Evolutionary conservation across 2,113 vertebrate genomes (phyloP).

Genomic region (Callospermophilus lateralis): DNA sequence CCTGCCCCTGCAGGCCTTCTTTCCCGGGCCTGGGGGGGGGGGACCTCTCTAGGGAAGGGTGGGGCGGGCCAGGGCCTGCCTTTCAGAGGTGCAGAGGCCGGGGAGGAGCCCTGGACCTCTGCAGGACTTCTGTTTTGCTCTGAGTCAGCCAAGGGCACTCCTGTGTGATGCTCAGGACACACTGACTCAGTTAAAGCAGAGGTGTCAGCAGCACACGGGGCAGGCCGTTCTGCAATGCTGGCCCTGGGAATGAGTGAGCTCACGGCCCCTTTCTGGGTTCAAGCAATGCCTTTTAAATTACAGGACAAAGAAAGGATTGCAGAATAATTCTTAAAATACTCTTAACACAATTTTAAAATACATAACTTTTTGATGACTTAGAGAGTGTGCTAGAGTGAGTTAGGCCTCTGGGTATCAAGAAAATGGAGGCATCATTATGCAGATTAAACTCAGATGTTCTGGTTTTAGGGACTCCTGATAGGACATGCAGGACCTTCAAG

Average conservation of each 20-base stretch:
- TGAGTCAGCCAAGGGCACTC: not conserved
- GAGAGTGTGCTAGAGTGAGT: not conserved
- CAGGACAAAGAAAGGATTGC: not conserved
- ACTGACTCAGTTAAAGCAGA: not conserved
- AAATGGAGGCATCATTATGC: not conserved
- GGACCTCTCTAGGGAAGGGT: not conserved
- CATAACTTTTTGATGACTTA: not conserved
- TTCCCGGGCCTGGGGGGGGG: not conserved
- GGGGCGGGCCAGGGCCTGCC: too few relatives aligned
- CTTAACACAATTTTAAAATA: accelerated
- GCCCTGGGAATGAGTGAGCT: too few relatives aligned
- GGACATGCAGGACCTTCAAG: not conserved
- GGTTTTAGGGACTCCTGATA: not conserved
- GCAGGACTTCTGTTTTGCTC: not conserved
- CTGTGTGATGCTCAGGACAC: not conserved
- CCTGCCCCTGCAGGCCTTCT: not conserved
- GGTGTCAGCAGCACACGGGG: not conserved
- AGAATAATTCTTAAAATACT: not conserved
- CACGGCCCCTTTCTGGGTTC: not conserved
- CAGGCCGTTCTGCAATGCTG: too few relatives aligned
- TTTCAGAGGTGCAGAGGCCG: not conserved
- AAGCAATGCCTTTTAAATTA: not conserved
- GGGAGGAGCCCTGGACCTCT: not conserved
- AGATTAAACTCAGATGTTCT: not conserved
- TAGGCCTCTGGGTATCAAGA: not conserved